Evolutionary conservation across 2,797 vertebrate species (phyloP).

Genomic region (Phoebastria nigripes): DNA sequence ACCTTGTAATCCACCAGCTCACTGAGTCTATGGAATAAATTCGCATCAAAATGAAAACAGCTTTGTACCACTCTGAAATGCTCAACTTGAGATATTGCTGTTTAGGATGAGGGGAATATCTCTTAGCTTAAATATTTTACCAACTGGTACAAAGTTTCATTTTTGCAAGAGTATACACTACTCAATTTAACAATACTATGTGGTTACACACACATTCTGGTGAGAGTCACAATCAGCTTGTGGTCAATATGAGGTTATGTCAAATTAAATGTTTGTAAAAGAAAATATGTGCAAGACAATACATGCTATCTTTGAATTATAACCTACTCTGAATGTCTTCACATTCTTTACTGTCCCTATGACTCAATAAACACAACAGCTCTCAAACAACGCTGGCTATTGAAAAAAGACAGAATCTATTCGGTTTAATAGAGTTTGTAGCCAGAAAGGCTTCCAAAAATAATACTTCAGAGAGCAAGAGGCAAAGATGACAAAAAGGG

Average conservation of each 20-base stretch:
- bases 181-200: background rate
- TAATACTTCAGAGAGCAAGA: slow-evolving; percentile 10
- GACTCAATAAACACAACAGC: slow-evolving; percentile 20
- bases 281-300: background rate
- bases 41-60: background rate
- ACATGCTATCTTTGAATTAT: background rate
- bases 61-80: background rate
- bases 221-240: background rate
- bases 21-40: background rate
- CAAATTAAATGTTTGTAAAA: background rate
- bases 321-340: background rate
- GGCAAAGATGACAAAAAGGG: slow-evolving; percentile 12
- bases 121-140: background rate
- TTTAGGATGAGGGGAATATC: background rate
- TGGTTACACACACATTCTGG: background rate
- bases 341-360: background rate
- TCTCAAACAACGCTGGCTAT: slow-evolving; percentile 1
- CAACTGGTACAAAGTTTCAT: background rate
- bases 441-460: slow-evolving; percentile 55
- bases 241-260: background rate
- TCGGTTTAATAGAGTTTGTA: slow-evolving; percentile 41
- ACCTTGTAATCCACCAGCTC: background rate
- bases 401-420: slow-evolving; percentile 26
- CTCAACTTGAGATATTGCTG: background rate
- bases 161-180: background rate